phyloP scores from a whole-genome alignment of 2,797 vertebrate species.

The Ispidina picta region DNA sequence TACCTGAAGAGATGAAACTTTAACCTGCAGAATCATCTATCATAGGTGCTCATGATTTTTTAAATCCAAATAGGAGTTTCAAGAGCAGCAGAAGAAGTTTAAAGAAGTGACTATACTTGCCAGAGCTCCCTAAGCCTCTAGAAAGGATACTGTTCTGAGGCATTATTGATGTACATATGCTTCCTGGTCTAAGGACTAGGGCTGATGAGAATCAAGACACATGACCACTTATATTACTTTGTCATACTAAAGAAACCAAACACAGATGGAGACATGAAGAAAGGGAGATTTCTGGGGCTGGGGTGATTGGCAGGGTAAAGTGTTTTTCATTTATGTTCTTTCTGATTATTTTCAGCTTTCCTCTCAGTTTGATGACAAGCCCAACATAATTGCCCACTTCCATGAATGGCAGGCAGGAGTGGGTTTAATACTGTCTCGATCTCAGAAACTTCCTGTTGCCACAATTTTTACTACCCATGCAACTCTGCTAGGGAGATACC shows the following conservation, averaged over 20 bases:
- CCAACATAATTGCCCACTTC: constrained; percentile 88
- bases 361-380: constrained; percentile 81
- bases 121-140: neutral
- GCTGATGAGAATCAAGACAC: neutral
- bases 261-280: neutral
- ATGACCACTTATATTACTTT: neutral
- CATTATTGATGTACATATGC: neutral
- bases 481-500: constrained; percentile 91
- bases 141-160: neutral
- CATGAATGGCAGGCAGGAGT: constrained; percentile 95
- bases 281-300: neutral
- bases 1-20: neutral
- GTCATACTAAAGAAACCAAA: neutral
- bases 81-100: neutral
- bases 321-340: neutral
- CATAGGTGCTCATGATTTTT: neutral
- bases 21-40: neutral
- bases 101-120: neutral
- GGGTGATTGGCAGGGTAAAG: neutral
- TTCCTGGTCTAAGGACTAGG: neutral
- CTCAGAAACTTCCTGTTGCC: constrained; percentile 87
- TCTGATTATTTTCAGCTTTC: constrained; percentile 81
- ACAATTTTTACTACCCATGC: constrained; percentile 96
- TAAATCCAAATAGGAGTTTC: neutral
- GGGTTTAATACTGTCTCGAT: constrained; percentile 87